Conservation (phyloP, 2,888 invertebrate species). For the Scaptomyza parva region DNA sequence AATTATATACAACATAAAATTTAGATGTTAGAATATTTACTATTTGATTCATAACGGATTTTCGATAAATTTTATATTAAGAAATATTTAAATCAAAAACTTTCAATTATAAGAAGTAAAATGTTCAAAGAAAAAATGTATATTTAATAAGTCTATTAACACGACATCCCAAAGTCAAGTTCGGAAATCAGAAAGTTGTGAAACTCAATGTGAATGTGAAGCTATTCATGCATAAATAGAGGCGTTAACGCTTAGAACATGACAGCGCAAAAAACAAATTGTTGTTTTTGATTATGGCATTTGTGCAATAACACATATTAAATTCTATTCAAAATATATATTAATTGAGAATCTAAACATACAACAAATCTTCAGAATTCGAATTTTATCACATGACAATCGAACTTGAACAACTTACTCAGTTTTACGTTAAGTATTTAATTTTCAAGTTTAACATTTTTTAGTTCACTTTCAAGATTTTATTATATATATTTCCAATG, state of each 20-base stretch:
- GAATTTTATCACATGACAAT: not conserved
- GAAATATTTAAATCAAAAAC: no score
- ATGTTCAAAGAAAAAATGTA: no score
- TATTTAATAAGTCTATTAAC: not conserved
- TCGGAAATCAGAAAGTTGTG: conserved; percentile 7
- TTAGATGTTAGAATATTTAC: no score
- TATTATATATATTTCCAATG: not conserved
- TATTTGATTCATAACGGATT: no score
- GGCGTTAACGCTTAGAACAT: conserved; percentile 13
- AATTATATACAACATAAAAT: no score
- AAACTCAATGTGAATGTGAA: not conserved
- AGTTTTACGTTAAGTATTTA: not conserved
- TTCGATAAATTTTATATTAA: no score
- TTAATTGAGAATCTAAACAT: not conserved
- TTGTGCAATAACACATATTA: not conserved
- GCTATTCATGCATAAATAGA: conserved; percentile 32
- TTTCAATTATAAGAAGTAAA: no score
- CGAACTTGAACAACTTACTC: no score
- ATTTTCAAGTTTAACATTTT: no score
- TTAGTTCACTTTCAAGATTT: no score
- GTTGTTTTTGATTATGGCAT: not conserved
- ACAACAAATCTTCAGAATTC: not conserved
- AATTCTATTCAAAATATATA: not conserved
- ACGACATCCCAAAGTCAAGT: not conserved
- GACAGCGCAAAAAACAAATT: not conserved